Base-by-base conservation (phyloP, 2,797 vertebrate genomes). In the Mustela erminea region DNA sequence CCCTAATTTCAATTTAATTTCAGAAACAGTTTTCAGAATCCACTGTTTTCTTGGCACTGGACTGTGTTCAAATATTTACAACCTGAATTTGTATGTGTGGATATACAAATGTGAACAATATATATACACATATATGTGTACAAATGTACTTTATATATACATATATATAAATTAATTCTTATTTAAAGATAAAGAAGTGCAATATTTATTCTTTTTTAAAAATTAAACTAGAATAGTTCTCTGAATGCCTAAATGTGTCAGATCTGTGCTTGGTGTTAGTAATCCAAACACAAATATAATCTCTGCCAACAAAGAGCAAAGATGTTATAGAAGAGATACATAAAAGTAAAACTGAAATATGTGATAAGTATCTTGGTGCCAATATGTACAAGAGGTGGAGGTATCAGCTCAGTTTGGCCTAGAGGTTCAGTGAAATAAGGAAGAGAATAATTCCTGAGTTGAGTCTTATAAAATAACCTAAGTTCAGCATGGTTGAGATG, bases 201-300 rank as follows among this genome's bases (percentile, higher is more conserved):
- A 38, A 85, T 41, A n/a, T n/a, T 70, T 90, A 64, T 74, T 87
- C 52, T 41, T 85, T 92, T 84, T 92, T 29, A 92, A 75, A 52
- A 95, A 82, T 41, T 84, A 84, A 64, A 49, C 10, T 21, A 75
- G 17, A 54, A 77, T 8, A 89, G 14, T 85, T 94, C 23, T 82
- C 62, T 95, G 25, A 86, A 70, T 46, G 12, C 2, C 21, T 87
- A 46, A 87, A 20, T 72, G 35, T 54, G 5, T 89, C 25, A 43
- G 32, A 60, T 29, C 25, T 72, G 7, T 43, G 7, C 9, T 27
- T 54, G n/a, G 7, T 86, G 77, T 46, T 29, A 96, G 5, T 23
- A 14, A 72, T 75, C 86, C 4, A 70, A 93, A 91, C 6, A 70
- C 9, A 14, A 87, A 72, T 12, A 89, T 77, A 32, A 68, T 93